These are phyloP conservation scores for Conistra vaccinii DNA, from an alignment of 2,888 invertebrate genomes.

Conservation along the genomic window DNA sequence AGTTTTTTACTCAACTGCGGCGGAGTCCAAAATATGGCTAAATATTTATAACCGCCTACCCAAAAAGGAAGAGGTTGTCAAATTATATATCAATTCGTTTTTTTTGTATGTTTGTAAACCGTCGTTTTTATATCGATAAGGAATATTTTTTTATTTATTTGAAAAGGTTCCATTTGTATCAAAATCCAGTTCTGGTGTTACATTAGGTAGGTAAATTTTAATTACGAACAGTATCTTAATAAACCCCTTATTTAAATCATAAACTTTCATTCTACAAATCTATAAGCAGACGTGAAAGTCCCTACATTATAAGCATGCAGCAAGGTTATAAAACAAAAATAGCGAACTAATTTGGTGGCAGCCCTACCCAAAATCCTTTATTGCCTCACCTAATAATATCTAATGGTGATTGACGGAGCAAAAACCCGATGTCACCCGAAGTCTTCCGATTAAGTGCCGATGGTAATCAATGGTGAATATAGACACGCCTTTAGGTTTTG, in stretches of 20 bases:
- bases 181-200: no score
- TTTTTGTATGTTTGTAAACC: no score
- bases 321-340: constrained; percentile 26
- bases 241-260: not conserved
- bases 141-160: no score
- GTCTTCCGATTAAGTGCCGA: constrained; percentile 75
- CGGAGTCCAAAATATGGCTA: not conserved
- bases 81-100: no score
- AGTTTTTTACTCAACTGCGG: not conserved
- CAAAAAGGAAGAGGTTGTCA: no score
- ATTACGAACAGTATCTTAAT: not conserved
- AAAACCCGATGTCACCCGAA: constrained; percentile 75
- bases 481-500: constrained; percentile 37
- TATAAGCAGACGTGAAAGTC: not conserved
- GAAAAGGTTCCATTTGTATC: no score
- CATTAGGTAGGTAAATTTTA: not conserved
- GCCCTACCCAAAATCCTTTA: constrained; percentile 63
- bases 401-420: constrained; percentile 79
- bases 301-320: not conserved
- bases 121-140: no score
- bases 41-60: not conserved
- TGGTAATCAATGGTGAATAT: constrained; percentile 70
- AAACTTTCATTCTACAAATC: not conserved
- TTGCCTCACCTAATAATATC: constrained; percentile 70
- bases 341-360: constrained; percentile 19